These are phyloP conservation scores for Aleiodes alternator DNA, from an alignment of 2,888 invertebrate genomes.

Conservation along the genomic window DNA sequence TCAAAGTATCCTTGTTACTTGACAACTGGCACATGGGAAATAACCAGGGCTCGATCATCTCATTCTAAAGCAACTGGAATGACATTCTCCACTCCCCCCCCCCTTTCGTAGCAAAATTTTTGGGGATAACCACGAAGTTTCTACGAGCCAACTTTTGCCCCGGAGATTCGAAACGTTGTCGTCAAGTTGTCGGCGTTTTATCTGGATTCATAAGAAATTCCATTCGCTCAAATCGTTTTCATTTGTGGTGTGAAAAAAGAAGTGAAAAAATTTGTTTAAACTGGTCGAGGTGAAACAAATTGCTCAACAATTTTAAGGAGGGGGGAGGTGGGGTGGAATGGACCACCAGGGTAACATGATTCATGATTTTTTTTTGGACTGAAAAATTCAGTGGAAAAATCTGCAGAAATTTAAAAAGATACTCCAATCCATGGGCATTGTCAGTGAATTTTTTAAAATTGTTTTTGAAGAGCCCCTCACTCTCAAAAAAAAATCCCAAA, in stretches of 20 bases:
- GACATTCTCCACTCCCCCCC: constrained; percentile 29
- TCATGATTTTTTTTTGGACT: too few species aligned
- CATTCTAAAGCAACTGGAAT: constrained; percentile 41
- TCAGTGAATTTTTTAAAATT: too few species aligned
- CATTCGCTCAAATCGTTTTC: neutral
- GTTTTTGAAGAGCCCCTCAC: too few species aligned
- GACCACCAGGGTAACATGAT: too few species aligned
- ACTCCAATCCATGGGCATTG: too few species aligned
- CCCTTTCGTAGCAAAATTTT: constrained; percentile 6
- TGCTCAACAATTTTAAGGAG: neutral
- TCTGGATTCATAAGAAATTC: constrained; percentile 36
- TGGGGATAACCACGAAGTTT: constrained; percentile 43
- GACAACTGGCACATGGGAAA: constrained; percentile 46
- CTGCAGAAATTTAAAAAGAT: too few species aligned
- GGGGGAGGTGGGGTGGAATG: too few species aligned
- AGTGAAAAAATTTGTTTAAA: neutral
- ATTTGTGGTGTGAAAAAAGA: neutral
- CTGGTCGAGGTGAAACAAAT: neutral
- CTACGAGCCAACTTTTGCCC: constrained; percentile 52
- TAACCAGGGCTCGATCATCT: constrained; percentile 46
- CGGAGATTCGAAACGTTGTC: constrained; percentile 34
- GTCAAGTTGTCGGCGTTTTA: constrained; percentile 44
- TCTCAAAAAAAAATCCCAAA: too few species aligned
- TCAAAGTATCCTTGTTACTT: constrained; percentile 21
- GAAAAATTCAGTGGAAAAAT: too few species aligned